Evolutionary conservation across 2,113 vertebrate genomes (phyloP).

Genomic region (Rhinogobius similis): DNA sequence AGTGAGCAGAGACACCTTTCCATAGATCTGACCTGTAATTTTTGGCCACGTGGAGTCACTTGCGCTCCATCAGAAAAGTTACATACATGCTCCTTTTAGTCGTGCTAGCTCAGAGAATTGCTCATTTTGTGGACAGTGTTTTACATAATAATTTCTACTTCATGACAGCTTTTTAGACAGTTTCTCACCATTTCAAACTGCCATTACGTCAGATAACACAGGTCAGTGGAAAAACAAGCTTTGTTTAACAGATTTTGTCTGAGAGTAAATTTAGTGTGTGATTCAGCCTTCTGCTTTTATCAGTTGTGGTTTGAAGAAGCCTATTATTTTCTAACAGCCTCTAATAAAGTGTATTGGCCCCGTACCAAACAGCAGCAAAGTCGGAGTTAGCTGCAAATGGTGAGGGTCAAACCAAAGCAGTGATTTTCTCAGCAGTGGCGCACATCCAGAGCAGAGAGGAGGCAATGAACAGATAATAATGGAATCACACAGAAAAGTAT

Average conservation of each 20-base stretch:
- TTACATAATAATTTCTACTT: conserved; percentile 8
- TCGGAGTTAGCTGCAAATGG: conserved; percentile 8
- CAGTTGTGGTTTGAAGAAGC: conserved; percentile 4
- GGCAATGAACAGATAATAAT: background rate
- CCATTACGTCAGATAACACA: conserved; percentile 18
- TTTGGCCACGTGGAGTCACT: no score
- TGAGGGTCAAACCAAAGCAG: conserved; percentile 3
- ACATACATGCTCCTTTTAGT: background rate
- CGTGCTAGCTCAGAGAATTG: conserved; percentile 5
- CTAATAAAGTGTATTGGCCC: conserved; percentile 15
- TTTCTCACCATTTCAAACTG: conserved; percentile 10
- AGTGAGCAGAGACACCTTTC: no score
- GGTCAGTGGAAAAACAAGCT: background rate
- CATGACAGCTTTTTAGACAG: background rate
- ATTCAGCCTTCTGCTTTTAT: conserved; percentile 4
- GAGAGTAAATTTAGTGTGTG: background rate
- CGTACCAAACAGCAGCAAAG: conserved; percentile 9
- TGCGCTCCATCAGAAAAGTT: background rate
- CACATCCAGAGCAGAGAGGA: background rate
- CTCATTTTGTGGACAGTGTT: background rate
- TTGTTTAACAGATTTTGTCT: conserved; percentile 12
- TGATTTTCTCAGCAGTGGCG: conserved; percentile 2
- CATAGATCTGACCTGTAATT: no score
- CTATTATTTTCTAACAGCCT: conserved; percentile 1
- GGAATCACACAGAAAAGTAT: background rate